Evolutionary conservation across 1,140 invertebrate species (phyloP).

Genomic region (Drosophila novamexicana): DNA sequence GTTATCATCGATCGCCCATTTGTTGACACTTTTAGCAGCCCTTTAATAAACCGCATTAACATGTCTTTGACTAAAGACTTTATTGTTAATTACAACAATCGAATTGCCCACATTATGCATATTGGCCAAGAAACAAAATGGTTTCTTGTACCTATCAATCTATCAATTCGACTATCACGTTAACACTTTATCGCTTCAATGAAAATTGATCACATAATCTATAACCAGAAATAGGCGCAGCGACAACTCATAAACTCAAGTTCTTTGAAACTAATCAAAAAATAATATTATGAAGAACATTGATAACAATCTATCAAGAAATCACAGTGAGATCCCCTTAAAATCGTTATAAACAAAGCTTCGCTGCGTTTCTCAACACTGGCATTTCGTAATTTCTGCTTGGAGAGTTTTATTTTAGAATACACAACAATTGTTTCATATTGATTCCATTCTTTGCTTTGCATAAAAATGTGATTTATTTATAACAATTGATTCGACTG

Average conservation of each 20-base stretch:
- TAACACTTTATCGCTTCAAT: not conserved
- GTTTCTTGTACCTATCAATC: not conserved
- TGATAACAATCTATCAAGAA: not conserved
- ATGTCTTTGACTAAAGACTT: no score
- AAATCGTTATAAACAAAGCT: no score
- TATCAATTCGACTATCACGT: conserved; percentile 20
- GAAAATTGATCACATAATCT: conserved; percentile 7
- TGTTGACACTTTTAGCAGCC: no score
- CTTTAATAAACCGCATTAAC: no score
- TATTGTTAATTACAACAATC: no score
- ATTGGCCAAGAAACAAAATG: not conserved
- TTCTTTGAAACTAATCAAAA: not conserved
- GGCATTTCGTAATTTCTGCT: not conserved
- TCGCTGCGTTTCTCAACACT: not conserved
- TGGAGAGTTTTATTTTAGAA: not conserved
- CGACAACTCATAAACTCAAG: not conserved
- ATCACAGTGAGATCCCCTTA: no score
- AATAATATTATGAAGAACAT: not conserved
- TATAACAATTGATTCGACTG: conserved; percentile 41
- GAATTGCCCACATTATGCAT: no score
- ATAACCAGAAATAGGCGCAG: not conserved
- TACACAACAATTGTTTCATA: conserved; percentile 6
- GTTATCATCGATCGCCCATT: no score
- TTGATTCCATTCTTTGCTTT: not conserved
- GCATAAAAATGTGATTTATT: conserved; percentile 38